A percentile compares a stretch with the other conserved stretches of the same genome.
phyloP scores from a whole-genome alignment of 2,888 invertebrate species.

The Tuta absoluta region DNA sequence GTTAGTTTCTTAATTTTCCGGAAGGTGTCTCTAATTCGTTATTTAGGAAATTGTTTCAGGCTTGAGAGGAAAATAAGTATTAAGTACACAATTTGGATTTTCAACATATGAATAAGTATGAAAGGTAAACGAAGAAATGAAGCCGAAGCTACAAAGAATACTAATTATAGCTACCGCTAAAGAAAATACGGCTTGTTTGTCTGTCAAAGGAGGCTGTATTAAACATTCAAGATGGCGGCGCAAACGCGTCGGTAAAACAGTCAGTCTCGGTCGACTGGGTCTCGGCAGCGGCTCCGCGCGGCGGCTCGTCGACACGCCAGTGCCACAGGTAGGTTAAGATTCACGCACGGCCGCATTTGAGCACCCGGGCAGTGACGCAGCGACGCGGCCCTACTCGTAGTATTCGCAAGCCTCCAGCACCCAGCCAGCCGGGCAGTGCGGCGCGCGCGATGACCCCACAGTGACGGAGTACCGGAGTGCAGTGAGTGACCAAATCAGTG shows the following conservation, averaged over 20 bases:
- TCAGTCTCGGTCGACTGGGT: constrained; percentile 52
- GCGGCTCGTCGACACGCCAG: constrained; percentile 73
- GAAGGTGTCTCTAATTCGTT: constrained; percentile 51
- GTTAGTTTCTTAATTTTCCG: constrained; percentile 25
- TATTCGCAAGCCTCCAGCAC: constrained; percentile 47
- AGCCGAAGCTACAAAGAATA: background rate
- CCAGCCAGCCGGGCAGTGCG: constrained; percentile 35
- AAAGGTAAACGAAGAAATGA: no score
- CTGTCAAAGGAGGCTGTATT: constrained; percentile 48
- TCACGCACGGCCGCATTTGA: constrained; percentile 78
- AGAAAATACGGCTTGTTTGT: background rate
- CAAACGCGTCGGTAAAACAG: constrained; percentile 64
- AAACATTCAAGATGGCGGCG: constrained; percentile 55
- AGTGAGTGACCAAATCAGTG: constrained; percentile 60
- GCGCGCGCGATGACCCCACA: constrained; percentile 67
- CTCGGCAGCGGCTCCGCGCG: constrained; percentile 41
- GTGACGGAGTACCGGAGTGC: constrained; percentile 62
- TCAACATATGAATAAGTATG: no score
- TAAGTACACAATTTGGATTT: background rate
- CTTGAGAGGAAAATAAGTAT: constrained; percentile 41
- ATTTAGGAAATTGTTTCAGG: constrained; percentile 60
- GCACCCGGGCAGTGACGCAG: constrained; percentile 71
- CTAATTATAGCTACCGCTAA: background rate
- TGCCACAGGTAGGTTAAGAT: constrained; percentile 79
- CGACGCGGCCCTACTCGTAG: constrained; percentile 29